Base-by-base conservation (phyloP, 2,888 invertebrate genomes). In the Oligia fasciuncula region DNA sequence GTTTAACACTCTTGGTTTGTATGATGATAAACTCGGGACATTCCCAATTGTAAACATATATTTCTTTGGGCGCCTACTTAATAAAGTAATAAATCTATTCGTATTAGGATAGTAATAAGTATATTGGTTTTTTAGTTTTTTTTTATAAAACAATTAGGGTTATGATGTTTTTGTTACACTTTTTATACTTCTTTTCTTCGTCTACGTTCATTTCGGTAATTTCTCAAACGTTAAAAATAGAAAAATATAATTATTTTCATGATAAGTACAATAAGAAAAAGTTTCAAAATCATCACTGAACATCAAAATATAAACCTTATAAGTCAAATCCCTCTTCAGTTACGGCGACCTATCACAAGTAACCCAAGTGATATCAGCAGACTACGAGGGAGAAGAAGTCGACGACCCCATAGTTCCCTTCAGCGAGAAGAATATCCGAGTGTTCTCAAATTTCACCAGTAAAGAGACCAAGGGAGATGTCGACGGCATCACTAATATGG, bases 311-410 rank as follows among this genome's bases (percentile, higher is more conserved):
- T 35, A 1, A 11, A 65, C 6, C 23, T 66, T 2, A 67, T 66
- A 2, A 19, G 8, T 62, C 3, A 74, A 54, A 63, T 11, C 6
- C 68, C 6, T 69, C 19, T 8, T 0, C 88, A 97, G 97, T 67
- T 98, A 98, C 93, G 98, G 98, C 46, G 98, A 98, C 93, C 96
- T 98, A 63, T 98, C 98, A 86, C 98, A 98, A 95, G 98, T 98
- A 84, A 98, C 98, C 95, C 97, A 98, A 91, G 98, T 98, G 35
- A 98, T 98, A 71, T 98, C 98, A 66, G 97, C 98, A 11, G 98
- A 98, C 92, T 98, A 98, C 91, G 97, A 97, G 66, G 98, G 98
- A 95, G 96, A 97, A 19, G 97, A 97, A 89, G 93, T 97, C 2
- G 97, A 97, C 73, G 98, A 80, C 4, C 54, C 97, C 0, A 97